Evolutionary conservation across 2,113 vertebrate species (phyloP).

Genomic region (Bagarius yarrelli): DNA sequence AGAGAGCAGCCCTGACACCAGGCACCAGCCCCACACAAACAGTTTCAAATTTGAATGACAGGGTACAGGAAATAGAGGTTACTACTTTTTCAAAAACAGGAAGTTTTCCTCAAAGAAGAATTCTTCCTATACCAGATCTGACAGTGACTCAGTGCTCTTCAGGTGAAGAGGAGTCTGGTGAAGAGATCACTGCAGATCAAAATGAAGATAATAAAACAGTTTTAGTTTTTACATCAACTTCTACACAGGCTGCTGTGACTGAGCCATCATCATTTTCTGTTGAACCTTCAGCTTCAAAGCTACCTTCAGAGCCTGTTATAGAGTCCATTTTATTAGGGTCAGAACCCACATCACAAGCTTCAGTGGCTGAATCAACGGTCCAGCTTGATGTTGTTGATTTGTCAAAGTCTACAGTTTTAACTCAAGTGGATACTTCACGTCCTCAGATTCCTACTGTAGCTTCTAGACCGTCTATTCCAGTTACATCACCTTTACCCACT

Average conservation of each 20-base stretch:
- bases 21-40: slow-evolving; percentile 82
- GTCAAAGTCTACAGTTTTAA: slow-evolving; percentile 48
- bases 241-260: slow-evolving; percentile 45
- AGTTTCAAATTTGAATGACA: slow-evolving; percentile 54
- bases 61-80: slow-evolving; percentile 59
- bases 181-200: slow-evolving; percentile 72
- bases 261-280: slow-evolving; percentile 45
- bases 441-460: slow-evolving; percentile 30
- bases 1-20: slow-evolving; percentile 77
- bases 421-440: slow-evolving; percentile 32
- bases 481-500: slow-evolving; percentile 70
- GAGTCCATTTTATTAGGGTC: slow-evolving; percentile 20
- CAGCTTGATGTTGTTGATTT: slow-evolving; percentile 64
- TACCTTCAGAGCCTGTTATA: slow-evolving; percentile 31
- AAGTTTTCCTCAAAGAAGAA: slow-evolving; percentile 69
- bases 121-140: slow-evolving; percentile 91
- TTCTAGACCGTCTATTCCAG: slow-evolving; percentile 53
- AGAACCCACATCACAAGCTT: slow-evolving; percentile 32
- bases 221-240: slow-evolving; percentile 62
- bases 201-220: slow-evolving; percentile 68
- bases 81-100: slow-evolving; percentile 37
- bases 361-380: slow-evolving; percentile 23
- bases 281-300: slow-evolving; percentile 46
- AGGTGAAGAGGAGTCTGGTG: slow-evolving; percentile 86
- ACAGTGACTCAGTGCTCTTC: slow-evolving; percentile 97